Conservation (phyloP, 2,888 invertebrate genomes). For the Harpagoxenus sublaevis region DNA sequence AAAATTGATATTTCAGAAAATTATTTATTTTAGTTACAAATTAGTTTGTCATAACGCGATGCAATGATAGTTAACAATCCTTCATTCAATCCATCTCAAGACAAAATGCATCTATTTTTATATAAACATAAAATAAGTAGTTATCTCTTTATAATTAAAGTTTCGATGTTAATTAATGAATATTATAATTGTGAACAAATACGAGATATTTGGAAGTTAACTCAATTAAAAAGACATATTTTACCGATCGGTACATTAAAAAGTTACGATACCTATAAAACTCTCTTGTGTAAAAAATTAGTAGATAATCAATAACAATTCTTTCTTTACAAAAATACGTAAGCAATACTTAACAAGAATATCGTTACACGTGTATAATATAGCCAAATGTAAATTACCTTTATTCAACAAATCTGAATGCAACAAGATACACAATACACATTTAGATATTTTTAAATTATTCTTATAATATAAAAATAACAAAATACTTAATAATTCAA, state of each 20-base stretch:
- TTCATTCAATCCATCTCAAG: neutral
- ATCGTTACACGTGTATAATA: neutral
- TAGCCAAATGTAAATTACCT: neutral
- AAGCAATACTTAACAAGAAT: neutral
- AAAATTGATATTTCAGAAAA: neutral
- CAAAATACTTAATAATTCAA: constrained; percentile 10
- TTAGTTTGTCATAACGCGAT: neutral
- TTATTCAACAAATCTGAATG: neutral
- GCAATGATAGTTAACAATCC: neutral
- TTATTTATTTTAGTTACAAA: constrained; percentile 7
- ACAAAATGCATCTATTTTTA: constrained; percentile 7
- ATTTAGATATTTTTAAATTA: neutral
- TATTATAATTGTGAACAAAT: neutral
- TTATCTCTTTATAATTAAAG: neutral
- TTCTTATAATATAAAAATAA: neutral
- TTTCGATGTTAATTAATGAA: neutral
- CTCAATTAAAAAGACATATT: neutral
- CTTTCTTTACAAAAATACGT: neutral
- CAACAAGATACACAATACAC: neutral
- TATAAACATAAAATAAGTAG: neutral
- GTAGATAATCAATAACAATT: neutral
- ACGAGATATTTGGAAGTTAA: neutral
- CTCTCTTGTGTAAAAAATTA: neutral
- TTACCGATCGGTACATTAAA: constrained; percentile 36
- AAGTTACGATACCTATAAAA: neutral